A percentile compares a stretch with the other conserved stretches of the same genome.
Conservation (phyloP, 1,140 invertebrate species). For the Anoplolepis gracilipes region DNA sequence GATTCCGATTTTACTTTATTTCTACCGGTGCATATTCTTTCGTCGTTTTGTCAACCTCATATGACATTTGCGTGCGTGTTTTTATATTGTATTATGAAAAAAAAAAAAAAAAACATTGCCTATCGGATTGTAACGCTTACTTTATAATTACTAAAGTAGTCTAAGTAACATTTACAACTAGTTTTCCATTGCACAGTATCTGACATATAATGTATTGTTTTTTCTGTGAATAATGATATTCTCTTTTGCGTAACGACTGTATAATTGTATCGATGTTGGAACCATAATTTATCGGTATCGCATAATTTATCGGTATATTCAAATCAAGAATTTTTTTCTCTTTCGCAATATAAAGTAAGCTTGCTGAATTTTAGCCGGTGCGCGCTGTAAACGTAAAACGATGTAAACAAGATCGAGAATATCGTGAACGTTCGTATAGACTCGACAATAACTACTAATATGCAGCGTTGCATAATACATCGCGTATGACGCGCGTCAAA, state of each 20-base stretch:
- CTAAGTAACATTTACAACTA: conserved; percentile 11
- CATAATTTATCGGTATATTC: conserved; percentile 1
- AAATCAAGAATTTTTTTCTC: neutral
- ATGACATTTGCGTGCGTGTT: conserved; percentile 1
- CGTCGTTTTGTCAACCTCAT: neutral
- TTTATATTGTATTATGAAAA: neutral
- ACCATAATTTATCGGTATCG: too few relatives aligned
- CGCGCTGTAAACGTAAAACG: neutral
- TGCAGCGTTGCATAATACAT: conserved; percentile 72
- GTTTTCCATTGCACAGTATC: neutral
- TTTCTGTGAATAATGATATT: neutral
- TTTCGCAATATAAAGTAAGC: conserved; percentile 30
- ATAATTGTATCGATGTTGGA: neutral
- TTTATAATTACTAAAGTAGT: conserved; percentile 23
- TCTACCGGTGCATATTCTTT: neutral
- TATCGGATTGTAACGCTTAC: conserved; percentile 8
- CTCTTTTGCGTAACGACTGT: neutral
- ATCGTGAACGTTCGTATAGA: conserved; percentile 31
- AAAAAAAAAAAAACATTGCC: conserved; percentile 41
- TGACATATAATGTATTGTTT: conserved; percentile 34
- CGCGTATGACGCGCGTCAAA: conserved; percentile 57
- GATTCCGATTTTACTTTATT: neutral
- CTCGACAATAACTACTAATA: conserved; percentile 71
- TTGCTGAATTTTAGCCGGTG: neutral
- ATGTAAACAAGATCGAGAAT: neutral